Evolutionary conservation across 2,888 invertebrate genomes (phyloP).

Genomic region (Rhagonycha fulva): DNA sequence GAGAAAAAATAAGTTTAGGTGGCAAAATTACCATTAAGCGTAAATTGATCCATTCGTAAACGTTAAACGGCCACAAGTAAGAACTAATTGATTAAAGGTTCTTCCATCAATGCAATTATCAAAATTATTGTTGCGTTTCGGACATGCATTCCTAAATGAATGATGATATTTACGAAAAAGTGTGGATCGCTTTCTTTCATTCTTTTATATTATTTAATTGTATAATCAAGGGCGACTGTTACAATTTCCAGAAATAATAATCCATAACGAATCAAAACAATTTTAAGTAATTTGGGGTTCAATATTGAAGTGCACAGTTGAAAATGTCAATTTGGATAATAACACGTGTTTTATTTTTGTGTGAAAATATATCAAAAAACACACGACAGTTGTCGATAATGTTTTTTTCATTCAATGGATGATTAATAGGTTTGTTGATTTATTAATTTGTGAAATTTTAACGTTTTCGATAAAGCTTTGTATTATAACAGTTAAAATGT

Average conservation of each 20-base stretch:
- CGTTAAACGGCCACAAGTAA: neutral
- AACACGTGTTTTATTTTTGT: conserved; percentile 18
- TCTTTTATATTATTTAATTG: neutral
- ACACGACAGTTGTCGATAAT: conserved; percentile 24
- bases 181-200: neutral
- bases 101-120: neutral
- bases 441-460: conserved; percentile 21
- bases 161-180: neutral
- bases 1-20: no score
- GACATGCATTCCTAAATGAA: neutral
- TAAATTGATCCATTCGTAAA: neutral
- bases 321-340: conserved; percentile 24
- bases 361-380: conserved; percentile 10
- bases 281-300: conserved; percentile 10
- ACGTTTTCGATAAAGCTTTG: neutral
- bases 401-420: conserved; percentile 13
- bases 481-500: neutral
- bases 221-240: neutral
- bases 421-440: conserved; percentile 28
- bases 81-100: neutral
- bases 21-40: neutral
- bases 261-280: conserved; percentile 8
- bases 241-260: conserved; percentile 1
- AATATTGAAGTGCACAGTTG: neutral
- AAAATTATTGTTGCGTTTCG: neutral